phyloP scores from a whole-genome alignment of 2,888 invertebrate genomes.

The Acanthosepion pharaonis region DNA sequence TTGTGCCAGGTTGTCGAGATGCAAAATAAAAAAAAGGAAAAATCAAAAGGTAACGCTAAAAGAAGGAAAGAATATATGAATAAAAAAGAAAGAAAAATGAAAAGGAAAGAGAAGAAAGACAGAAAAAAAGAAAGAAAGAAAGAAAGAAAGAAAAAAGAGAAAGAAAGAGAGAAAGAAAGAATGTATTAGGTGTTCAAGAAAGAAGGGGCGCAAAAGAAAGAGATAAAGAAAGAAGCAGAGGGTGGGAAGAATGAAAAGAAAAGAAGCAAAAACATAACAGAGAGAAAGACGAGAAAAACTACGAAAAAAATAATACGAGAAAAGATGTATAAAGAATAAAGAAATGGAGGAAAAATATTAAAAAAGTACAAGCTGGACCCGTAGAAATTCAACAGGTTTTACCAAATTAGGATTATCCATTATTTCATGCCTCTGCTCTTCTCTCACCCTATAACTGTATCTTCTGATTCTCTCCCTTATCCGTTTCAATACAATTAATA shows the following conservation, averaged over 20 bases:
- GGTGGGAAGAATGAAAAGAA: neutral
- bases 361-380: too few relatives aligned
- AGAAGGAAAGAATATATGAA: neutral
- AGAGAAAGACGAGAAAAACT: neutral
- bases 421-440: too few relatives aligned
- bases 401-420: too few relatives aligned
- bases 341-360: too few relatives aligned
- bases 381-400: too few relatives aligned
- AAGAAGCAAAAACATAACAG: neutral
- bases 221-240: neutral
- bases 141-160: neutral
- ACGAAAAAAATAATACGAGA: too few relatives aligned
- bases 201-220: neutral
- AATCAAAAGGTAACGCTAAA: neutral
- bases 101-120: neutral
- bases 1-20: neutral
- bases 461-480: too few relatives aligned
- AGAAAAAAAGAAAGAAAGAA: neutral
- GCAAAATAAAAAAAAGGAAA: neutral
- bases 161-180: too few relatives aligned
- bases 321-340: too few relatives aligned
- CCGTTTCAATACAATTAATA: too few relatives aligned
- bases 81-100: neutral
- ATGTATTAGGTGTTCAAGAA: neutral
- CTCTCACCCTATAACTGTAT: too few relatives aligned